Evolutionary conservation across 2,797 vertebrate genomes (phyloP).

Genomic region (Remorina albescens): DNA sequence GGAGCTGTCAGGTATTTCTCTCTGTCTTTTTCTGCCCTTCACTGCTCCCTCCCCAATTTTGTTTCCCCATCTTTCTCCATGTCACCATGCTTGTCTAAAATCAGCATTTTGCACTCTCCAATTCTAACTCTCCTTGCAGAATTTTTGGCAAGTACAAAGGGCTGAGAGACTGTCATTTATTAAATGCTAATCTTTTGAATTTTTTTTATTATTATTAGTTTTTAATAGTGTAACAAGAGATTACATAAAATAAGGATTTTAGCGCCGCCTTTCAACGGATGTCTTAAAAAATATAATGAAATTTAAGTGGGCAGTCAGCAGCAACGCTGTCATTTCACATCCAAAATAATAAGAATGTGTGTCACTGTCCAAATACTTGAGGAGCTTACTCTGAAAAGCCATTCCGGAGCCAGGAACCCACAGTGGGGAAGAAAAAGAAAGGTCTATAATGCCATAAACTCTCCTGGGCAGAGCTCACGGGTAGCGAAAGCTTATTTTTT

Average conservation of each 20-base stretch:
- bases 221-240: constrained; percentile 30
- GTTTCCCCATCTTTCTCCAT: constrained; percentile 20
- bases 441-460: constrained; percentile 33
- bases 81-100: constrained; percentile 46
- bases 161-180: constrained; percentile 17
- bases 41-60: constrained; percentile 43
- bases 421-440: constrained; percentile 13
- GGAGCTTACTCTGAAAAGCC: constrained; percentile 51
- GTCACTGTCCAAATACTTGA: constrained; percentile 61
- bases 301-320: constrained; percentile 53
- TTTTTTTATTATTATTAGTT: too few species aligned
- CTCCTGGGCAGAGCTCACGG: constrained; percentile 31
- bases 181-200: constrained; percentile 28
- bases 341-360: constrained; percentile 61
- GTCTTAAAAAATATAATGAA: constrained; percentile 38
- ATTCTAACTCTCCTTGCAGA: constrained; percentile 22
- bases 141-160: constrained; percentile 37
- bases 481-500: constrained; percentile 23
- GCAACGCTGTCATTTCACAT: constrained; percentile 49
- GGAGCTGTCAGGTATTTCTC: constrained; percentile 59
- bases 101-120: constrained; percentile 22
- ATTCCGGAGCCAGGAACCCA: constrained; percentile 39
- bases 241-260: constrained; percentile 27
- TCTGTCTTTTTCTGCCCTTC: constrained; percentile 47
- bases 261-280: constrained; percentile 34